Evolutionary conservation across 2,888 invertebrate genomes (phyloP).

Genomic region (Abscondita cerata): DNA sequence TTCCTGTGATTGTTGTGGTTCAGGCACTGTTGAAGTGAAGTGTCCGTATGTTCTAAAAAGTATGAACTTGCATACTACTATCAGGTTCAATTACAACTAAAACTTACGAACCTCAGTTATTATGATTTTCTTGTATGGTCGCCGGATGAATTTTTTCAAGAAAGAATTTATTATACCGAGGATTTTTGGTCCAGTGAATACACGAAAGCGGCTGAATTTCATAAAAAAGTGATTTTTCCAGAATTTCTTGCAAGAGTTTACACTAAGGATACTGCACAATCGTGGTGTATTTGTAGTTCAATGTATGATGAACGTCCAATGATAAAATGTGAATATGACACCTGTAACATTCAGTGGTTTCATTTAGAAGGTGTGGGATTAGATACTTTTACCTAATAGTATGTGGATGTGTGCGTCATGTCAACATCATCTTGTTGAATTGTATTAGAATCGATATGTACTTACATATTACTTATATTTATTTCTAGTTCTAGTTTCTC

Average conservation of each 20-base stretch:
- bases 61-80: no score
- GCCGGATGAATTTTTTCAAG: not conserved
- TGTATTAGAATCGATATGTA: not conserved
- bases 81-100: no score
- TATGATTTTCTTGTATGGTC: constrained; percentile 19
- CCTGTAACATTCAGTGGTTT: not conserved
- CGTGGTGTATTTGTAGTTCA: no score
- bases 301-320: not conserved
- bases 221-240: no score
- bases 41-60: no score
- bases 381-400: not conserved
- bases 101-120: no score
- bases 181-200: not conserved
- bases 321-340: not conserved
- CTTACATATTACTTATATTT: not conserved
- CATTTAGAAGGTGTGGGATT: not conserved
- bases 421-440: not conserved
- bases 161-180: not conserved
- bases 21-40: no score
- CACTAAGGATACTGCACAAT: no score
- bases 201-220: no score
- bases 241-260: no score
- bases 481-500: not conserved
- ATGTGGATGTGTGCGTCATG: not conserved
- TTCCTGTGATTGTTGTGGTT: no score